Percentiles rank a stretch among this genome's conserved stretches.
Evolutionary conservation across 1,140 invertebrate genomes (phyloP).

Genomic region (Phymorhynchus buccinoides): DNA sequence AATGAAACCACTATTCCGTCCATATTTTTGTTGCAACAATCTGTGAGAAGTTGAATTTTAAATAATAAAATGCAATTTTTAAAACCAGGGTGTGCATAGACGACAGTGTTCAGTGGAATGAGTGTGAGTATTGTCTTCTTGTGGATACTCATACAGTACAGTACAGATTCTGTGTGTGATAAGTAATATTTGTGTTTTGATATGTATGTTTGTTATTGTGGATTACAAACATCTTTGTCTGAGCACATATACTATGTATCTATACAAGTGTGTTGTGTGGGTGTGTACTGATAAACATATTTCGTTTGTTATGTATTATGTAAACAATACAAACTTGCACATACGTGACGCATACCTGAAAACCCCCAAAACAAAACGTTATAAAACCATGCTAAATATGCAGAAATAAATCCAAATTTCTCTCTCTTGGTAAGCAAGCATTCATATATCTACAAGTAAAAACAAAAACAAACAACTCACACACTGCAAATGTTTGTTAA

Average conservation of each 20-base stretch:
- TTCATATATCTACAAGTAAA: no score
- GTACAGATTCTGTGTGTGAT: not conserved
- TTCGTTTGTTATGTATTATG: no score
- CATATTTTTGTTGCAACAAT: not conserved
- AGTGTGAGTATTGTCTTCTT: not conserved
- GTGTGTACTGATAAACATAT: no score
- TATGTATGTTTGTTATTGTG: not conserved
- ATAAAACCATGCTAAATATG: no score
- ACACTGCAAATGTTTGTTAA: not conserved
- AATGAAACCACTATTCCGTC: not conserved
- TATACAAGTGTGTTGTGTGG: not conserved
- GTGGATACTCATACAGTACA: not conserved
- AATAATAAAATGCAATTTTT: not conserved
- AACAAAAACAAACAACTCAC: no score
- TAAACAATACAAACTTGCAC: no score
- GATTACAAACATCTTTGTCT: not conserved
- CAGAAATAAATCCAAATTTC: no score
- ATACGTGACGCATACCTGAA: no score
- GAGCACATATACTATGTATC: no score
- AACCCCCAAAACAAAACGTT: no score
- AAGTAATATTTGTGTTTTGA: not conserved
- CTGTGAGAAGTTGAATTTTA: not conserved
- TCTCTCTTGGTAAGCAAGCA: no score
- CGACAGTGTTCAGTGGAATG: not conserved
- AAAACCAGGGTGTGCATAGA: not conserved